These are phyloP conservation scores for Gymnothorax reevesii DNA, from an alignment of 2,797 vertebrate species.

Conservation along the genomic window DNA sequence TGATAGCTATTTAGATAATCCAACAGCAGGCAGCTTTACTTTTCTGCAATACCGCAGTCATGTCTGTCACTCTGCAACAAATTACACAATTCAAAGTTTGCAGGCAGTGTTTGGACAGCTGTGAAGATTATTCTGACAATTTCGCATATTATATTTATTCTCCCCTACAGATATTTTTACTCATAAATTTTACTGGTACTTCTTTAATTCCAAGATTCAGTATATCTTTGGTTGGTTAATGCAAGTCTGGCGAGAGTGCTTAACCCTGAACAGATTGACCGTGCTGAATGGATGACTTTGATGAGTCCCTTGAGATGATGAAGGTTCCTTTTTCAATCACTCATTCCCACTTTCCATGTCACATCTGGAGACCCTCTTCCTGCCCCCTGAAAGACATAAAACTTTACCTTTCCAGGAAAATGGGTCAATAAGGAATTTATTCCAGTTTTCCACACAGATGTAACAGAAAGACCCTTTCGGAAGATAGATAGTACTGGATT, in stretches of 20 bases:
- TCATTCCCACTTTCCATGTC: neutral
- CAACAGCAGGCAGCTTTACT: neutral
- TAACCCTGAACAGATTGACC: constrained; percentile 12
- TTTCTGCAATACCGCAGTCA: neutral
- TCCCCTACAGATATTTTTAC: neutral
- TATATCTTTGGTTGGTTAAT: neutral
- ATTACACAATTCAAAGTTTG: neutral
- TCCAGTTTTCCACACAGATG: neutral
- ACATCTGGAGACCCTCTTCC: neutral
- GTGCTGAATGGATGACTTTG: neutral
- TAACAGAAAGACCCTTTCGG: neutral
- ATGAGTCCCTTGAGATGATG: neutral
- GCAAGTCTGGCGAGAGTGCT: constrained; percentile 2
- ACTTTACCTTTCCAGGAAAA: neutral
- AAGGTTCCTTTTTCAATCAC: constrained; percentile 14
- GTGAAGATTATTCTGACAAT: constrained; percentile 4
- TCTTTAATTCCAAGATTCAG: too few relatives aligned
- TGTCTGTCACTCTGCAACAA: neutral
- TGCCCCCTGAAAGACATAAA: neutral
- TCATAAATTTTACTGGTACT: neutral
- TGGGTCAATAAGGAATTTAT: neutral
- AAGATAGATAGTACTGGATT: neutral
- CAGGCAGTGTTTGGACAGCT: neutral
- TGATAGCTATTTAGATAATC: neutral
- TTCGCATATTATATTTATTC: neutral